These are phyloP conservation scores for Podarcis muralis DNA, from an alignment of 2,113 vertebrate species.

Conservation along the genomic window DNA sequence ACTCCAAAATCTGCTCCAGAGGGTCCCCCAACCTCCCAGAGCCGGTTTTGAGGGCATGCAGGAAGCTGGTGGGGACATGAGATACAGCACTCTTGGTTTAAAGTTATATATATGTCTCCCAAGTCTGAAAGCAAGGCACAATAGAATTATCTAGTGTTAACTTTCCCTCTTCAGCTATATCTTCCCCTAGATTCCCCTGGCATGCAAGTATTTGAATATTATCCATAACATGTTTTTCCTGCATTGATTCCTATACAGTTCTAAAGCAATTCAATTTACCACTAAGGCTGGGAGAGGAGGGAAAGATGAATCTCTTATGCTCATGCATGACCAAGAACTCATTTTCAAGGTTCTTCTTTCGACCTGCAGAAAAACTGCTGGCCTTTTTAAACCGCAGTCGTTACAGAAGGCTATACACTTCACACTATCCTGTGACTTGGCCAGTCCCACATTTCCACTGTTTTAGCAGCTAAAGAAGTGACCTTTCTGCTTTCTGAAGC, in stretches of 20 bases:
- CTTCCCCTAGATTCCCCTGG: neutral
- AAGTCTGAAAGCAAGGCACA: neutral
- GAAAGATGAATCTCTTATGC: neutral
- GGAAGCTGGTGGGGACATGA: too few relatives aligned
- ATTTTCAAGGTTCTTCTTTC: neutral
- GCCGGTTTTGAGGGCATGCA: too few relatives aligned
- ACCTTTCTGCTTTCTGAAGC: neutral
- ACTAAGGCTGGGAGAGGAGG: neutral
- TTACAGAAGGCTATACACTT: neutral
- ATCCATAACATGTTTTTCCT: neutral
- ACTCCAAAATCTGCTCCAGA: too few relatives aligned
- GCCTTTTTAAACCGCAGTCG: too few relatives aligned
- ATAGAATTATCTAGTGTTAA: neutral
- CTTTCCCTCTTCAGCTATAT: too few relatives aligned
- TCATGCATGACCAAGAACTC: neutral
- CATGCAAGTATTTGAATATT: neutral
- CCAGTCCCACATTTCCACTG: neutral
- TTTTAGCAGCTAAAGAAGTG: neutral
- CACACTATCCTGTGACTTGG: neutral
- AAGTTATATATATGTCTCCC: neutral
- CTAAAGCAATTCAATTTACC: neutral
- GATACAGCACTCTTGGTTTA: neutral
- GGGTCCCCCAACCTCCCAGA: too few relatives aligned
- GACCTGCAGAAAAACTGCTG: neutral
- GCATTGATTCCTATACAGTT: neutral